A percentile compares a stretch with the other conserved stretches of the same genome.
These are phyloP conservation scores for Apotomis capreana DNA, from an alignment of 2,888 invertebrate genomes.

Conservation along the genomic window DNA sequence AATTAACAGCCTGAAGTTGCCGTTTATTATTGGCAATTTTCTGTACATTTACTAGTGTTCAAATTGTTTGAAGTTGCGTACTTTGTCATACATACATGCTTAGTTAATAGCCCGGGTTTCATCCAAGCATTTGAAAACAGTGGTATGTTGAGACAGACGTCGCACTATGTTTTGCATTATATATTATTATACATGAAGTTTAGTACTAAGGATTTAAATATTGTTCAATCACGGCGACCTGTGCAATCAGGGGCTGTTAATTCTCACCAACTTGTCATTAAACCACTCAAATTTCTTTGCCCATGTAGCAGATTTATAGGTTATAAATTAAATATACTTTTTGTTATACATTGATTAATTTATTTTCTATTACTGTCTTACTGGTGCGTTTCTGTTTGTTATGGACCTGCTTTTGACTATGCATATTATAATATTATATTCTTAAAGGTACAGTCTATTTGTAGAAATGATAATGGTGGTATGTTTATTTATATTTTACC, in stretches of 20 bases:
- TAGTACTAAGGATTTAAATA: neutral
- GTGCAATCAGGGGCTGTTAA: too few species aligned
- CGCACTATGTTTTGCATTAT: neutral
- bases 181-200: neutral
- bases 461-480: too few species aligned
- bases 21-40: neutral
- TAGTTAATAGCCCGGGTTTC: neutral
- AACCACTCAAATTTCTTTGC: too few species aligned
- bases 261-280: neutral
- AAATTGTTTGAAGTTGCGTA: neutral
- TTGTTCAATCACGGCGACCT: neutral
- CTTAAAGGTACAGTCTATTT: too few species aligned
- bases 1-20: neutral
- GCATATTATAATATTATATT: too few species aligned
- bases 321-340: neutral
- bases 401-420: neutral
- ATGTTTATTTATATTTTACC: too few species aligned
- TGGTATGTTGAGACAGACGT: conserved; percentile 9
- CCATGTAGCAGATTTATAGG: neutral
- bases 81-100: neutral
- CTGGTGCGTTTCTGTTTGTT: neutral
- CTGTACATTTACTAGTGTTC: neutral
- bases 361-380: too few species aligned
- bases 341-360: too few species aligned
- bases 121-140: neutral